A percentile compares a stretch with the other conserved stretches of the same genome.
These are phyloP conservation scores for Pimpla rufipes DNA, from an alignment of 2,888 invertebrate species.

Conservation along the genomic window DNA sequence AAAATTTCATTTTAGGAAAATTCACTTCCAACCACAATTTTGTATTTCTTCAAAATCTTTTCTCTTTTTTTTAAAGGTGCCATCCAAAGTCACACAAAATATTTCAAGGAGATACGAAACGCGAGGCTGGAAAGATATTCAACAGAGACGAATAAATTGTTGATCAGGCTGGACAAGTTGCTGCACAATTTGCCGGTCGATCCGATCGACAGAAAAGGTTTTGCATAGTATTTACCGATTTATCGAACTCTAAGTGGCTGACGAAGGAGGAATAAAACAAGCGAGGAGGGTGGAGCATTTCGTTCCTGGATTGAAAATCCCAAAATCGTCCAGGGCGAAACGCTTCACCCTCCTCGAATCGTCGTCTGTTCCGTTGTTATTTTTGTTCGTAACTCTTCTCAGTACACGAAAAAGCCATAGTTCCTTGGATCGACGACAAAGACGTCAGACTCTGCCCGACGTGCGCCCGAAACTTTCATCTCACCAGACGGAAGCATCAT, in stretches of 20 bases:
- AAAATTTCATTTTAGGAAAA: no score
- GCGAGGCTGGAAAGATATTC: slow-evolving; percentile 94
- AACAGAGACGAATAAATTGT: slow-evolving; percentile 97
- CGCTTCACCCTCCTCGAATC: slow-evolving; percentile 11
- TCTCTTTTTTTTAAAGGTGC: slow-evolving; percentile 85
- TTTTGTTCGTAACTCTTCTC: slow-evolving; percentile 14
- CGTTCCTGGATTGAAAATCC: neutral
- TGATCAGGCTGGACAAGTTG: slow-evolving; percentile 97
- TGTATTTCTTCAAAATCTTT: neutral
- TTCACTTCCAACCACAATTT: no score
- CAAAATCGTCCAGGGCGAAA: neutral
- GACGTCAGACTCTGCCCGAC: slow-evolving; percentile 96
- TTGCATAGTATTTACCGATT: neutral
- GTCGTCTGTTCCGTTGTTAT: slow-evolving; percentile 19
- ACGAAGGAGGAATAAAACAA: slow-evolving; percentile 5
- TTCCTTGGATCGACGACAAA: slow-evolving; percentile 97
- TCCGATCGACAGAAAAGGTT: slow-evolving; percentile 90
- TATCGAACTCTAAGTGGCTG: neutral
- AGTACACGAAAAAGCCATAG: slow-evolving; percentile 90
- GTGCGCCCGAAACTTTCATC: slow-evolving; percentile 95
- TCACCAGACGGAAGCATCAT: slow-evolving; percentile 97
- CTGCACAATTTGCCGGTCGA: slow-evolving; percentile 92
- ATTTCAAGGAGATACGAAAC: slow-evolving; percentile 90
- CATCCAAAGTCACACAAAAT: slow-evolving; percentile 89
- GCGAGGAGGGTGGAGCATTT: neutral